Percentiles rank a stretch among this genome's conserved stretches.
Conservation (phyloP, 2,113 vertebrate genomes). For the Malurus cyaneus region DNA sequence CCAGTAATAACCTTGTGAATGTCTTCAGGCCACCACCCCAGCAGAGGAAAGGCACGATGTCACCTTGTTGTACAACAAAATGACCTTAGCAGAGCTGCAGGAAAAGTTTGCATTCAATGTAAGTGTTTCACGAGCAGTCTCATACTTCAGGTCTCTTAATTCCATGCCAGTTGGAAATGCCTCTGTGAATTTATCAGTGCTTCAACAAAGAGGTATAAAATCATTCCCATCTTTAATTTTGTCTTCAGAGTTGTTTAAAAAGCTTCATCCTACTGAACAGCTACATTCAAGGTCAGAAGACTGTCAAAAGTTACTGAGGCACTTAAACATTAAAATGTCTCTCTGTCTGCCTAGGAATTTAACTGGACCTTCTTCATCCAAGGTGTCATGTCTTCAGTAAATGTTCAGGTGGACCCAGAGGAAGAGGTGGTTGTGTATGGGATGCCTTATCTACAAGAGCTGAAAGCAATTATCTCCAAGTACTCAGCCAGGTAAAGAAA, state of each 20-base stretch:
- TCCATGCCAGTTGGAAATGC: not conserved
- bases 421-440: slow-evolving; percentile 94
- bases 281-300: not conserved
- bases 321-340: not conserved
- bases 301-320: not conserved
- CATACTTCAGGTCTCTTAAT: not conserved
- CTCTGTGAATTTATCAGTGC: not conserved
- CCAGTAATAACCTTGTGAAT: slow-evolving; percentile 18
- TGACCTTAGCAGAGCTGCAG: slow-evolving; percentile 86
- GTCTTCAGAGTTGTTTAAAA: not conserved
- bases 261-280: not conserved
- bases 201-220: not conserved
- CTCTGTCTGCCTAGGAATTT: slow-evolving; percentile 79
- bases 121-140: slow-evolving; percentile 46
- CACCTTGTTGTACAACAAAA: slow-evolving; percentile 91
- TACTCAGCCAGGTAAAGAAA: slow-evolving; percentile 83
- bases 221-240: not conserved
- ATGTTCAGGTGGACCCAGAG: slow-evolving; percentile 72
- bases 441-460: slow-evolving; percentile 86
- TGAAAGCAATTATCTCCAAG: slow-evolving; percentile 81
- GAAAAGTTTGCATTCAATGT: slow-evolving; percentile 83
- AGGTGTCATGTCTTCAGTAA: slow-evolving; percentile 84
- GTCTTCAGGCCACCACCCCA: slow-evolving; percentile 85
- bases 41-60: slow-evolving; percentile 92
- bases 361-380: slow-evolving; percentile 94